Conservation (phyloP, 1,140 invertebrate species). For the Colletes gigas region DNA sequence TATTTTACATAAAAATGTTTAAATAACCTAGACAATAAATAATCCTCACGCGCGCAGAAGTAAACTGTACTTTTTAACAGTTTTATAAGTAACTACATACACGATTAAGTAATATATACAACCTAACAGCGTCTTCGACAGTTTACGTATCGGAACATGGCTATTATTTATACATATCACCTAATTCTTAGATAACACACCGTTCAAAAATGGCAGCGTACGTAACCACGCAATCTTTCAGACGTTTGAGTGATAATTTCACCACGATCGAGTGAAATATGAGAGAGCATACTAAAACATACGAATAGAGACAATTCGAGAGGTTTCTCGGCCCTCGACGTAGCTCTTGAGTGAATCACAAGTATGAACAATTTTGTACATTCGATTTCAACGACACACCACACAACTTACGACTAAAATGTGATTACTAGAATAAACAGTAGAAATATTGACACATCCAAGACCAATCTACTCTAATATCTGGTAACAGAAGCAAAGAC, state of each 20-base stretch:
- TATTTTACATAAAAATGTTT: neutral
- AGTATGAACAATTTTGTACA: neutral
- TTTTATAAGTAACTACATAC: constrained; percentile 11
- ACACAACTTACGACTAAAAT: no score
- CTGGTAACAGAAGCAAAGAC: no score
- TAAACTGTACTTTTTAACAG: neutral
- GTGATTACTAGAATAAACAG: no score
- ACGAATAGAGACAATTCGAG: neutral
- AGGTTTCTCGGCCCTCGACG: neutral
- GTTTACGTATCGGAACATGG: neutral
- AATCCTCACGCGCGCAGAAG: neutral
- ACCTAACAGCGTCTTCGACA: neutral
- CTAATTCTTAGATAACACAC: neutral
- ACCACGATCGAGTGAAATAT: neutral
- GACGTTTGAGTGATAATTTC: no score
- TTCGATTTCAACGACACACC: no score
- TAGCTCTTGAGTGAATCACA: neutral
- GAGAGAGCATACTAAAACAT: neutral
- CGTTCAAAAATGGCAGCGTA: neutral
- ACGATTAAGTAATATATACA: constrained; percentile 36
- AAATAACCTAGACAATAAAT: constrained; percentile 17
- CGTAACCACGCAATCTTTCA: neutral
- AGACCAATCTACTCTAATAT: no score
- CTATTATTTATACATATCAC: no score
- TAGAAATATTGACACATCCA: no score